A percentile compares a stretch with the other conserved stretches of the same genome.
phyloP scores from a whole-genome alignment of 2,888 invertebrate species.

The Caenorhabditis sp. region DNA sequence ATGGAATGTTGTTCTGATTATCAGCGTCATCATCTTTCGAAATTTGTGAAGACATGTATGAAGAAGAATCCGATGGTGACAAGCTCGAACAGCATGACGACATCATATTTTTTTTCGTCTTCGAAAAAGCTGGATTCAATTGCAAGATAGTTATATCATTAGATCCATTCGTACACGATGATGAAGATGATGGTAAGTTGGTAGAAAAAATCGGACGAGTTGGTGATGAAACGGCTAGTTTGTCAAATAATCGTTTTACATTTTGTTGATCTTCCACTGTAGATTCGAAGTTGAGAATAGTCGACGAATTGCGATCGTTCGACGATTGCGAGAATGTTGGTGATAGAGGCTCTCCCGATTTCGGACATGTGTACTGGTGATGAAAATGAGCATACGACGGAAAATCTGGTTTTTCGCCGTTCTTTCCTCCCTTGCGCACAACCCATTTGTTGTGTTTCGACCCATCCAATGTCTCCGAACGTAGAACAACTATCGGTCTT shows the following conservation, averaged over 20 bases:
- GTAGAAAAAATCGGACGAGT: not conserved
- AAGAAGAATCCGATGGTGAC: not conserved
- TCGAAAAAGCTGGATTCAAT: constrained; percentile 8
- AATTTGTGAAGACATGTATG: not conserved
- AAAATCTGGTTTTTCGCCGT: constrained; percentile 5
- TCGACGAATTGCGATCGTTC: not conserved
- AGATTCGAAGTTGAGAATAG: not conserved
- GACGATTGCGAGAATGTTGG: not conserved
- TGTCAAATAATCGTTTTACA: constrained; percentile 20
- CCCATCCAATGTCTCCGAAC: constrained; percentile 1
- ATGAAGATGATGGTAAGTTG: constrained; percentile 1
- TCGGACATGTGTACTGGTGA: constrained; percentile 28
- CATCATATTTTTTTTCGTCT: not conserved
- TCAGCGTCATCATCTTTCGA: not conserved
- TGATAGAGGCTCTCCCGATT: not conserved
- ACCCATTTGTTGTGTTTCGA: not conserved
- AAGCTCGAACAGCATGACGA: not conserved
- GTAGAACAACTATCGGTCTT: constrained; percentile 27
- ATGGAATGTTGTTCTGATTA: no score
- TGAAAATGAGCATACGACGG: constrained; percentile 38
- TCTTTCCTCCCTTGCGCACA: not conserved
- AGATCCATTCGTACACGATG: constrained; percentile 8
- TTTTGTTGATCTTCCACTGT: constrained; percentile 3
- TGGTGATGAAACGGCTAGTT: constrained; percentile 12
- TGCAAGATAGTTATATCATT: constrained; percentile 29